Percentiles rank a stretch among this genome's conserved stretches.
phyloP scores from a whole-genome alignment of 2,797 vertebrate genomes.

The Tauraco hartlaubi region DNA sequence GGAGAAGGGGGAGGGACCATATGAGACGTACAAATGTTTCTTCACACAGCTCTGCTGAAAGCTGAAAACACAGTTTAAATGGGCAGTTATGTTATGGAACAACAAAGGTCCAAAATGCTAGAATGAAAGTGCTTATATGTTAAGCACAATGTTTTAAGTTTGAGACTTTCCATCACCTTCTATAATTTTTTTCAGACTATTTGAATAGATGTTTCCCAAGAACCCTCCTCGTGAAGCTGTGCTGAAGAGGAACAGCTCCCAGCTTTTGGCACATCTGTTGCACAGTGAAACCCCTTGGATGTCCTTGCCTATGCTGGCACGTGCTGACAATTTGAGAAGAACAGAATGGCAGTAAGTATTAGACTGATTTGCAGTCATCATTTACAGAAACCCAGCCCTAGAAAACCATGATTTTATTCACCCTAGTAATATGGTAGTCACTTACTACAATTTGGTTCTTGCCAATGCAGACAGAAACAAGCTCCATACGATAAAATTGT shows the following conservation, averaged over 20 bases:
- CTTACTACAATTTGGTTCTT: neutral
- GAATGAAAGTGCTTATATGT: neutral
- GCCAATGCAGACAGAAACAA: neutral
- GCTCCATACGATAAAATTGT: neutral
- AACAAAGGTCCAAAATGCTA: neutral
- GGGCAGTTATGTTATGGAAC: neutral
- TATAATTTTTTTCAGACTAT: neutral
- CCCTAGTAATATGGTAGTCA: neutral
- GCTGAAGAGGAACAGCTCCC: neutral
- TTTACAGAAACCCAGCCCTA: neutral
- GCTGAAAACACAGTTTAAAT: conserved; percentile 15
- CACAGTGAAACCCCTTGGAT: neutral
- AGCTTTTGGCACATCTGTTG: neutral
- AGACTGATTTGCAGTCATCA: neutral
- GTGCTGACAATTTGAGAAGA: neutral
- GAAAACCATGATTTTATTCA: neutral
- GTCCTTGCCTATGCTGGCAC: neutral
- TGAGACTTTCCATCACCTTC: neutral
- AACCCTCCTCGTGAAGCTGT: neutral
- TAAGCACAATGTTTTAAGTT: neutral
- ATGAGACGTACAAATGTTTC: neutral
- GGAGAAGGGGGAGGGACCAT: neutral
- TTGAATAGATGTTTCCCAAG: neutral
- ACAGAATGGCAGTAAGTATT: neutral
- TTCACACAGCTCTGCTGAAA: neutral